These are phyloP conservation scores for Hystrix brachyura DNA, from an alignment of 2,113 vertebrate genomes.

Conservation along the genomic window DNA sequence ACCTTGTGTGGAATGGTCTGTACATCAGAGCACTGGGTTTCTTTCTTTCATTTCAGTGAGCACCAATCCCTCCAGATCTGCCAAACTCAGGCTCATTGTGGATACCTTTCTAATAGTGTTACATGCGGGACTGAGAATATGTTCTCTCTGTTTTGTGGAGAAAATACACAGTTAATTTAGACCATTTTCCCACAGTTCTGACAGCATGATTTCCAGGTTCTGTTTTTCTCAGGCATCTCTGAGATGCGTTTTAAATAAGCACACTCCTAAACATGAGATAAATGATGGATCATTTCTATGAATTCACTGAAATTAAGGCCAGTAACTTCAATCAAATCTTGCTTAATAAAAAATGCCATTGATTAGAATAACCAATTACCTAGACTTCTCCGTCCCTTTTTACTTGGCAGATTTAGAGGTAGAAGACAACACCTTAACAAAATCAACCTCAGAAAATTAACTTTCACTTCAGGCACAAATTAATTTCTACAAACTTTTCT, in stretches of 20 bases:
- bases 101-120: not conserved
- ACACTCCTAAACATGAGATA: not conserved
- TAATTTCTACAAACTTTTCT: not conserved
- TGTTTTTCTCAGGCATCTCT: not conserved
- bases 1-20: not conserved
- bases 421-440: not conserved
- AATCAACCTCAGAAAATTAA: slow-evolving; percentile 19
- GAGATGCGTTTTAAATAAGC: not conserved
- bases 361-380: not conserved
- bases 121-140: not conserved
- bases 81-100: not conserved
- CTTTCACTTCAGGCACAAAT: not conserved
- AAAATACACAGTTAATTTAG: not conserved
- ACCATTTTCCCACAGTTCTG: not conserved
- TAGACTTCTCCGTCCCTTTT: not conserved
- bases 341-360: slow-evolving; percentile 2
- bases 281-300: not conserved
- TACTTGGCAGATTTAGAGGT: not conserved
- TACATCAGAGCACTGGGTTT: not conserved
- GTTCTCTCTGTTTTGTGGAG: slow-evolving; percentile 3
- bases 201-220: not conserved
- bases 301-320: not conserved
- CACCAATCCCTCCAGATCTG: not conserved
- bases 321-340: not conserved
- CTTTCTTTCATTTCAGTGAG: not conserved